Percentiles rank a stretch among this genome's conserved stretches.
Evolutionary conservation across 2,113 vertebrate genomes (phyloP).

Genomic region (Brachypteracias leptosomus): DNA sequence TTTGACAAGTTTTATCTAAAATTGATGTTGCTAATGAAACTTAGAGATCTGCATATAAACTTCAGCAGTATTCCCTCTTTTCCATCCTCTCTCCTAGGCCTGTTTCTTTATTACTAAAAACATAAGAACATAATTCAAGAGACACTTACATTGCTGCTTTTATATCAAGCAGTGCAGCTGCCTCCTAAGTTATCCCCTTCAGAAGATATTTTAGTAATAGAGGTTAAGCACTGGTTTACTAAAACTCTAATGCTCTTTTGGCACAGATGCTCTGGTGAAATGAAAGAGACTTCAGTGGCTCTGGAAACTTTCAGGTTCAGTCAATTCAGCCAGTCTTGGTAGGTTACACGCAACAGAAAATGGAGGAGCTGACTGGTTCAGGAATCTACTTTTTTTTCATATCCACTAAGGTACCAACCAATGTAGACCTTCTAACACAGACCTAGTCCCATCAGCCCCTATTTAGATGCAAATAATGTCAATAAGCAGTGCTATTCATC

Average conservation of each 20-base stretch:
- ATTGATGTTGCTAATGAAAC: neutral
- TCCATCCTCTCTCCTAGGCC: neutral
- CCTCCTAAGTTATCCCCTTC: neutral
- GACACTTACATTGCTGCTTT: neutral
- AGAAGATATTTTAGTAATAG: neutral
- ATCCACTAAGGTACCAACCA: neutral
- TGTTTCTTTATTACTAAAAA: neutral
- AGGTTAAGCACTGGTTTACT: neutral
- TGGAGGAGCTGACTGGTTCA: neutral
- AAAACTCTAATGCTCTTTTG: neutral
- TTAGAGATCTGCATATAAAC: neutral
- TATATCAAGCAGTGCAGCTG: neutral
- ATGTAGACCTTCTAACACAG: neutral
- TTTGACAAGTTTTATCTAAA: neutral
- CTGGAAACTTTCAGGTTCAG: neutral
- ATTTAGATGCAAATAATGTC: neutral
- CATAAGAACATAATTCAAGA: neutral
- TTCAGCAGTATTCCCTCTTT: neutral
- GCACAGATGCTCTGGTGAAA: neutral
- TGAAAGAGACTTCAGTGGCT: neutral
- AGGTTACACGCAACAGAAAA: neutral
- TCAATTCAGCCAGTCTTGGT: neutral
- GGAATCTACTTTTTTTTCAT: neutral
- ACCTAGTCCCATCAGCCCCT: neutral
- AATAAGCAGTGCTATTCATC: neutral